Conservation (phyloP, 2,888 invertebrate genomes). For the Plebejus melissa region DNA sequence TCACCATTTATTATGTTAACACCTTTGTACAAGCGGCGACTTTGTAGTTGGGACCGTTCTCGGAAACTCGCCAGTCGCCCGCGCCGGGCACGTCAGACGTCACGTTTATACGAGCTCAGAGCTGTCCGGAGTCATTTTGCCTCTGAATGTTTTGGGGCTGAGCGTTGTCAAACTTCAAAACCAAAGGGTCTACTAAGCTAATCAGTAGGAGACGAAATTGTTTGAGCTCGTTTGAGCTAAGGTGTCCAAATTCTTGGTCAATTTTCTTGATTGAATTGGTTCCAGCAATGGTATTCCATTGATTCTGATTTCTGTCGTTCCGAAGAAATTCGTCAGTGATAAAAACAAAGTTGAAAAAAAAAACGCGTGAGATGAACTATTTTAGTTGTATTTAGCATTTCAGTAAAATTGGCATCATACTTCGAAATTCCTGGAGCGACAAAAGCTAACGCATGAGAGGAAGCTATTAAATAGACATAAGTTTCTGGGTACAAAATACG, state of each 20-base stretch:
- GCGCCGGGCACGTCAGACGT: conserved; percentile 21
- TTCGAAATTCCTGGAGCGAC: neutral
- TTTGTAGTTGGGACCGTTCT: conserved; percentile 48
- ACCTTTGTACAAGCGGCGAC: conserved; percentile 57
- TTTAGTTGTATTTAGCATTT: neutral
- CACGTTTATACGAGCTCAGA: neutral
- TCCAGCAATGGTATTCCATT: neutral
- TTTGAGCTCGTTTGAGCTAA: neutral
- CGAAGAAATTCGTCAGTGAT: neutral
- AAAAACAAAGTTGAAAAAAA: neutral
- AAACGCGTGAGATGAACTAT: neutral
- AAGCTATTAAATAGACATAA: neutral
- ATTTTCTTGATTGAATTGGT: too few relatives aligned
- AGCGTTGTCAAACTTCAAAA: too few relatives aligned
- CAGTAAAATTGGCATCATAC: neutral
- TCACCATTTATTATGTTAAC: conserved; percentile 74
- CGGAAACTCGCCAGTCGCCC: conserved; percentile 46
- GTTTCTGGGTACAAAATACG: neutral
- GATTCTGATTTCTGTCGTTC: neutral
- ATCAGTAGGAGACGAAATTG: neutral
- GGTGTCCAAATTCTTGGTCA: neutral
- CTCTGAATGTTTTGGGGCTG: neutral
- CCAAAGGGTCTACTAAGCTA: too few relatives aligned
- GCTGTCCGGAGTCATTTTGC: neutral
- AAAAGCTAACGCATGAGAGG: neutral